phyloP scores from a whole-genome alignment of 2,113 vertebrate genomes.

The Fukomys damarensis region DNA sequence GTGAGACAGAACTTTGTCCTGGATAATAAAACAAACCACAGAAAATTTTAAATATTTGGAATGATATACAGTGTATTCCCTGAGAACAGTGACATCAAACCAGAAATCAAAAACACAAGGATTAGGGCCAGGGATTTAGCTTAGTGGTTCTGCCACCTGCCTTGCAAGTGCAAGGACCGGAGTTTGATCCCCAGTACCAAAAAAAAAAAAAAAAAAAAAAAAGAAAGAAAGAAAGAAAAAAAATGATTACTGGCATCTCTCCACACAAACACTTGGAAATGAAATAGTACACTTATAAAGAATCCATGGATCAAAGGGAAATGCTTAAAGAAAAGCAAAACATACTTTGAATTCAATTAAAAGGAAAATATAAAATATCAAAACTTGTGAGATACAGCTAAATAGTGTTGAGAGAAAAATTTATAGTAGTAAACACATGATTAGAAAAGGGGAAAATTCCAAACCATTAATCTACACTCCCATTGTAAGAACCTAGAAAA shows the following conservation, averaged over 20 bases:
- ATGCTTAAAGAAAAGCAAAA: neutral
- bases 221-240: no score
- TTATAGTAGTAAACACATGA: neutral
- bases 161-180: no score
- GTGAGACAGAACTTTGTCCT: neutral
- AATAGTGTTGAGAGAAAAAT: neutral
- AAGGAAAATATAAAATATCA: neutral
- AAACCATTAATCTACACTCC: neutral
- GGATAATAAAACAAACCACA: neutral
- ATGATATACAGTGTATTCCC: neutral
- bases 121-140: no score
- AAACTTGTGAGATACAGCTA: neutral
- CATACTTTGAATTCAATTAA: neutral
- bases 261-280: neutral
- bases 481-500: neutral
- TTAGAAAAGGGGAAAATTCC: neutral
- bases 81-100: neutral
- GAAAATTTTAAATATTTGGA: conserved; percentile 10
- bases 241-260: neutral
- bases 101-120: neutral
- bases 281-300: neutral
- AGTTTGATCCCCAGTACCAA: no score
- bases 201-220: no score
- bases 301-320: neutral
- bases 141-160: no score